These are phyloP conservation scores for Drosophila malerkotliana DNA, from an alignment of 1,140 invertebrate genomes.

Conservation along the genomic window DNA sequence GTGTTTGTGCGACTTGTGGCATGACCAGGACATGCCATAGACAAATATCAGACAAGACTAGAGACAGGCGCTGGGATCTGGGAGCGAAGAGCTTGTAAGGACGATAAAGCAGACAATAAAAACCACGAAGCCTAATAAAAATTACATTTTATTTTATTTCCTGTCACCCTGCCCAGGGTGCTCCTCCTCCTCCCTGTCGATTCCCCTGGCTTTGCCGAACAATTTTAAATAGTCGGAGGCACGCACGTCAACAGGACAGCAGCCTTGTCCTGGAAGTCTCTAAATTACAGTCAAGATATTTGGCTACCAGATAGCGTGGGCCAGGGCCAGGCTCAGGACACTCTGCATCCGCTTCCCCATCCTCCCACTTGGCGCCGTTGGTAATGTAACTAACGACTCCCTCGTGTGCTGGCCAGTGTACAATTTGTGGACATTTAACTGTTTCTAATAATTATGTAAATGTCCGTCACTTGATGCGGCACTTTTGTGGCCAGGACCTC, in stretches of 20 bases:
- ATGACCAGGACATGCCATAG: slow-evolving; percentile 70
- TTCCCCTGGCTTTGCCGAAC: slow-evolving; percentile 25
- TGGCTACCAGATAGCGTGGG: slow-evolving; percentile 65
- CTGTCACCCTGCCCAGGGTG: slow-evolving; percentile 18
- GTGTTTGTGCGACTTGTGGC: slow-evolving; percentile 45
- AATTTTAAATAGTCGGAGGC: slow-evolving; percentile 76
- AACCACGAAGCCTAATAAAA: slow-evolving; percentile 81
- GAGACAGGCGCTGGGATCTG: slow-evolving; percentile 29
- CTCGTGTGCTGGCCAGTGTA: slow-evolving; percentile 59
- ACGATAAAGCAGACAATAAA: slow-evolving; percentile 82
- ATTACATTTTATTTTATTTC: slow-evolving; percentile 83
- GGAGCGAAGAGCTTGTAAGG: slow-evolving; percentile 65
- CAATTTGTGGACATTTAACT: slow-evolving; percentile 82
- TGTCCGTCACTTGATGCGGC: slow-evolving; percentile 69
- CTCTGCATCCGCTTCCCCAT: slow-evolving; percentile 10
- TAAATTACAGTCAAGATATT: slow-evolving; percentile 70
- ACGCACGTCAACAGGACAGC: slow-evolving; percentile 70
- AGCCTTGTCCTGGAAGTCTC: slow-evolving; percentile 41
- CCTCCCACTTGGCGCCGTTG: slow-evolving; percentile 19
- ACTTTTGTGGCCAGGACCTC: slow-evolving; percentile 41
- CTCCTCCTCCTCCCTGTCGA: slow-evolving; percentile 26
- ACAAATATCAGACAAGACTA: slow-evolving; percentile 79
- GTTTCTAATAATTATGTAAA: slow-evolving; percentile 83
- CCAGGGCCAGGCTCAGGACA: neutral
- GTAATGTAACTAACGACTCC: slow-evolving; percentile 74